Evolutionary conservation across 2,113 vertebrate species (phyloP), one percentile per base, ranked within the genome.

Genomic region (Emydura subglobosa): DNA sequence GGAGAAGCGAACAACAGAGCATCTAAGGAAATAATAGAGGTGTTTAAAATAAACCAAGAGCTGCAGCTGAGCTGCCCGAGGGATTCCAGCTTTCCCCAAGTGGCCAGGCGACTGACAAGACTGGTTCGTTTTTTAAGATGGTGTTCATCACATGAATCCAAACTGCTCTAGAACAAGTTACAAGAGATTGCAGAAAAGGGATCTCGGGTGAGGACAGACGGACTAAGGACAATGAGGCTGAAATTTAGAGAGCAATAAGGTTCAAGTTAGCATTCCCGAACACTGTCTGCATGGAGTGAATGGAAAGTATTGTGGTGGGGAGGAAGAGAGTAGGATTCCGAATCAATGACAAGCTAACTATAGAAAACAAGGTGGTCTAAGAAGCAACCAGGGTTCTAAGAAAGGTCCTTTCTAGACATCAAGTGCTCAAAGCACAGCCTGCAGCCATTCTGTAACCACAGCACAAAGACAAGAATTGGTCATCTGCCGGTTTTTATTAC

Each of bases 121-220:
- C 42, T 2, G 16, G 47, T 27, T 57, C 53, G 4, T 1, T 68
- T 34, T 1, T 21, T 57, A 44, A 68, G n/a, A 39, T 19, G 19
- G 68, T 0, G 1, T 4, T 14, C 42, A 3, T 1, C 4, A 27
- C 42, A 10, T 6, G 10, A 47, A 51, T 0, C 0, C 81, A 34
- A 76, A 49, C 2, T 1, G 29, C 55, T 42, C 47, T 49, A 27
- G 22, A 8, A 27, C 0, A 22, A 79, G 44, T 6, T 29, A 21
- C 50, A 85, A 10, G 42, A 19, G 79, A 39, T 39, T 14, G 34
- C 7, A 14, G 13, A 22, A 82, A 80, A 54, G 12, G 1, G 10
- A 82, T 3, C 49, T 22, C 50, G 5, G 61, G 74, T 24, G n/a
- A 11, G 68, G 39, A 72, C 39, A 34, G 34, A 21, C 39, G 34